Conservation (phyloP, 35 echinoderm and acorn worm species). For the Heliocidaris erythrogramma region DNA sequence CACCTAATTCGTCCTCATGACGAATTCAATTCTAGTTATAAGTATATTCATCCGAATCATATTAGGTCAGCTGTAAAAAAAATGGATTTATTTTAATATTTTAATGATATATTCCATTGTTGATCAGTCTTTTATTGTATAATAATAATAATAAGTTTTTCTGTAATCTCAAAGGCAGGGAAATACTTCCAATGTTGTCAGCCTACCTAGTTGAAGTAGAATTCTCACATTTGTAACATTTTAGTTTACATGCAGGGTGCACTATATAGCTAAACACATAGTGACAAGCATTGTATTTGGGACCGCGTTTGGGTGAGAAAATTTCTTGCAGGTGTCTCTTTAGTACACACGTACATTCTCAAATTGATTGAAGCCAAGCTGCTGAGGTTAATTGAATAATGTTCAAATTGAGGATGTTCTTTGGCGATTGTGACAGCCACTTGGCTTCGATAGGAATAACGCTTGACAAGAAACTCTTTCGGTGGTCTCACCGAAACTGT, state of each 20-base stretch:
- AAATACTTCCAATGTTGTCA: too few relatives aligned
- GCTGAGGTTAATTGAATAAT: not conserved
- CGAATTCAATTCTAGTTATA: too few relatives aligned
- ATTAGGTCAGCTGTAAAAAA: too few relatives aligned
- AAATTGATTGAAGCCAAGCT: not conserved
- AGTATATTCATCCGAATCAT: too few relatives aligned
- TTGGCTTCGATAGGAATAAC: not conserved
- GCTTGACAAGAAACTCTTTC: not conserved
- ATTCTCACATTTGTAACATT: not conserved
- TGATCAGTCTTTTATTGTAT: too few relatives aligned
- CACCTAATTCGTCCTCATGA: too few relatives aligned
- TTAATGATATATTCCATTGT: too few relatives aligned
- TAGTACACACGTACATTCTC: not conserved
- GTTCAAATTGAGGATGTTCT: slow-evolving; percentile 4
- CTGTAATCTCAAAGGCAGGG: too few relatives aligned
- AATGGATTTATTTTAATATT: too few relatives aligned
- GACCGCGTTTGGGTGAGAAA: not conserved
- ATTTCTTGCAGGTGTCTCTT: not conserved
- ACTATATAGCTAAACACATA: not conserved
- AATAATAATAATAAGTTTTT: too few relatives aligned
- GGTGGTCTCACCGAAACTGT: not conserved
- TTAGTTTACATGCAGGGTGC: not conserved
- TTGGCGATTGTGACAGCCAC: not conserved
- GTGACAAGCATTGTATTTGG: not conserved
- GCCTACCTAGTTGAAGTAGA: too few relatives aligned